Percentiles rank a stretch among this genome's conserved stretches.
Conservation (phyloP, 2,113 vertebrate species). For the Peromyscus polionotus region DNA sequence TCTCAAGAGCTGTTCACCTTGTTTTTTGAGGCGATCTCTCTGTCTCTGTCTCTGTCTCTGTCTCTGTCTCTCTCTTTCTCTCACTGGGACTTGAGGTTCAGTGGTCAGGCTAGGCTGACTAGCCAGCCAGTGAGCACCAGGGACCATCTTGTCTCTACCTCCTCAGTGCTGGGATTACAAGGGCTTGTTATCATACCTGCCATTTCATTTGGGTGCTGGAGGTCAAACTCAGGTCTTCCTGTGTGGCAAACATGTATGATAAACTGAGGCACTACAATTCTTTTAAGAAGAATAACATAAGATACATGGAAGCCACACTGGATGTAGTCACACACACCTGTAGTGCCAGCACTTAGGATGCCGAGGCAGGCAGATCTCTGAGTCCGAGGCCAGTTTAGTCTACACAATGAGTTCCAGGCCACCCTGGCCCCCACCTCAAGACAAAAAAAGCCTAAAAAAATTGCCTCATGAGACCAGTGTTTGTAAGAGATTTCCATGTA, state of each 20-base stretch:
- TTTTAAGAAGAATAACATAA: background rate
- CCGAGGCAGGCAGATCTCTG: background rate
- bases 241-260: background rate
- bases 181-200: background rate
- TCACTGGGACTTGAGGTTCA: background rate
- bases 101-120: no score
- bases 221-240: background rate
- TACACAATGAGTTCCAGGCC: background rate
- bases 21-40: background rate
- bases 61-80: background rate
- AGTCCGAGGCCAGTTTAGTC: background rate
- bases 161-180: background rate
- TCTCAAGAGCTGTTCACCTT: background rate
- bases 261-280: background rate
- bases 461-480: background rate
- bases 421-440: background rate
- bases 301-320: background rate
- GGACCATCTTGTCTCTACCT: background rate
- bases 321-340: background rate
- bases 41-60: background rate
- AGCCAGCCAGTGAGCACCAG: background rate
- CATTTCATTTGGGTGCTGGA: background rate
- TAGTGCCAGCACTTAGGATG: background rate
- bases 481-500: conserved; percentile 19
- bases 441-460: background rate